Percentiles rank a stretch among this genome's conserved stretches.
These are phyloP conservation scores for Hybognathus amarus DNA, from an alignment of 2,797 vertebrate species.

Conservation along the genomic window DNA sequence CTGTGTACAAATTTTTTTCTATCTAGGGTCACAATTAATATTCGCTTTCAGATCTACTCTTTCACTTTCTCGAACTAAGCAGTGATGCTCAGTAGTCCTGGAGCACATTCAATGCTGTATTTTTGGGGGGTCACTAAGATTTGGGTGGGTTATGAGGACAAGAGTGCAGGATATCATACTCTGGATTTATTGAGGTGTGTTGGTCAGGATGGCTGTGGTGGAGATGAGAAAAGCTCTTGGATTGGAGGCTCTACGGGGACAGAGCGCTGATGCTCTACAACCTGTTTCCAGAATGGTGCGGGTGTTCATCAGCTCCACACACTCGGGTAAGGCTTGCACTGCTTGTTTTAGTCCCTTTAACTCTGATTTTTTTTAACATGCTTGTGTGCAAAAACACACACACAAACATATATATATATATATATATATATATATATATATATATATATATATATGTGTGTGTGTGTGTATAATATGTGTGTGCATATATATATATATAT, in stretches of 20 bases:
- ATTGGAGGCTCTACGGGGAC: conserved; percentile 72
- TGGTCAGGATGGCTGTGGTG: conserved; percentile 7
- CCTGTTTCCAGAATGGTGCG: conserved; percentile 71
- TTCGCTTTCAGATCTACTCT: neutral
- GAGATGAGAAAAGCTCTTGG: conserved; percentile 47
- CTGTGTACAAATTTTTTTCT: neutral
- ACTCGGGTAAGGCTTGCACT: conserved; percentile 74
- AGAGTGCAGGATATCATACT: neutral
- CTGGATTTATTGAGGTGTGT: conserved; percentile 6
- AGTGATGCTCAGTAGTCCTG: neutral
- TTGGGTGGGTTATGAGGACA: neutral
- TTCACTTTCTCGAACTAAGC: neutral
- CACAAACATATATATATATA: no score
- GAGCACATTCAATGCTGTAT: neutral
- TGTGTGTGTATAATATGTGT: no score
- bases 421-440: no score
- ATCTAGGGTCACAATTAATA: neutral
- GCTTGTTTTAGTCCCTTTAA: neutral
- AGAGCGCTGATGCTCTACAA: conserved; percentile 55
- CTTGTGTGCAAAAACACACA: no score
- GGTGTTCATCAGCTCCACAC: conserved; percentile 80
- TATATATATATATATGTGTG: no score
- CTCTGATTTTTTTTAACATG: neutral
- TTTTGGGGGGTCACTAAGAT: neutral
- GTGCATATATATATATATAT: neutral